These are phyloP conservation scores for Drosophila teissieri DNA, from an alignment of 1,140 invertebrate species.

Conservation along the genomic window DNA sequence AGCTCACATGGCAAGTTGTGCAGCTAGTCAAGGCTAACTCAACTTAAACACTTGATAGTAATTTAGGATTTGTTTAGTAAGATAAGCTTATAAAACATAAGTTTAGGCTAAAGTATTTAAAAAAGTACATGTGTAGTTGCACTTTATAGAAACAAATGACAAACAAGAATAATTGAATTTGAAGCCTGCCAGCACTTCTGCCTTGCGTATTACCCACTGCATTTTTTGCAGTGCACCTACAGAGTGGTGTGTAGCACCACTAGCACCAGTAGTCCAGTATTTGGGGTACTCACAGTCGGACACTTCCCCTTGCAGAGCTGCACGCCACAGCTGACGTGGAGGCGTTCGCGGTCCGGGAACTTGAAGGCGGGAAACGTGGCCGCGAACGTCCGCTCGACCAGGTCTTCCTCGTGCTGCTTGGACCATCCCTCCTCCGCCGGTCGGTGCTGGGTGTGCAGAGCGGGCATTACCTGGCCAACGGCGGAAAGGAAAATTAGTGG, in stretches of 20 bases:
- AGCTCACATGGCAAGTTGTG: too few relatives aligned
- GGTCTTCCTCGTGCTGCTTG: constrained; percentile 81
- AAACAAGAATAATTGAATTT: too few relatives aligned
- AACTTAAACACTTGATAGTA: neutral
- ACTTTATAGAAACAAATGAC: too few relatives aligned
- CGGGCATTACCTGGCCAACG: constrained; percentile 77
- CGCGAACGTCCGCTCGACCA: constrained; percentile 83
- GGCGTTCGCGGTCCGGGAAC: constrained; percentile 90
- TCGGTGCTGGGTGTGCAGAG: constrained; percentile 64
- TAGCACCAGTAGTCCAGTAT: constrained; percentile 1
- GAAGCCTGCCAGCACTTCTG: too few relatives aligned
- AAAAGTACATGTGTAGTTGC: too few relatives aligned
- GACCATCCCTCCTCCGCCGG: constrained; percentile 84
- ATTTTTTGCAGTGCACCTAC: too few relatives aligned
- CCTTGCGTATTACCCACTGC: too few relatives aligned
- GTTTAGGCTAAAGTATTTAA: too few relatives aligned
- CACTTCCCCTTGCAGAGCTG: constrained; percentile 89
- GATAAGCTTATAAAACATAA: too few relatives aligned
- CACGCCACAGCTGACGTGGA: constrained; percentile 89
- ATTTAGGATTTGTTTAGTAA: too few relatives aligned
- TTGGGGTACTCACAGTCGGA: constrained; percentile 85
- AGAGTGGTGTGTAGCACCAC: neutral
- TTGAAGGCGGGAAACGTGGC: constrained; percentile 91
- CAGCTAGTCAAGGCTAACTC: neutral
- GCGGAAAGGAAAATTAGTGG: neutral